Percentiles rank a stretch among this genome's conserved stretches.
Evolutionary conservation across 2,797 vertebrate species (phyloP).

Genomic region (Lithobates pipiens): DNA sequence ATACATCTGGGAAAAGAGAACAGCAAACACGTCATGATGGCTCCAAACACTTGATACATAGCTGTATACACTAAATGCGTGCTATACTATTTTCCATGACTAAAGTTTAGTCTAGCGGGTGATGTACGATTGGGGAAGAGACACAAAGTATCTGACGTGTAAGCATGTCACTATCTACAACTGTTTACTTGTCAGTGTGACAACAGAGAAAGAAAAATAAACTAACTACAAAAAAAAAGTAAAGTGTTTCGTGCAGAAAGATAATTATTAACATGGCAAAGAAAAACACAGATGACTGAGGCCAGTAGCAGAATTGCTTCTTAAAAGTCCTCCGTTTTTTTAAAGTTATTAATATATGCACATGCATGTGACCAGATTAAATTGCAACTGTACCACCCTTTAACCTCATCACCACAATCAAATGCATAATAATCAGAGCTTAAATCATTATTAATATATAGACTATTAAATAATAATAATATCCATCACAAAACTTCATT

Average conservation of each 20-base stretch:
- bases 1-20: constrained; percentile 11
- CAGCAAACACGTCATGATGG: not conserved
- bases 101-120: constrained; percentile 7
- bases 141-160: constrained; percentile 9
- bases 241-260: not conserved
- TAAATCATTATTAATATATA: too few species aligned
- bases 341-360: too few species aligned
- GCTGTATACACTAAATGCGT: constrained; percentile 24
- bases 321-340: too few species aligned
- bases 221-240: not conserved
- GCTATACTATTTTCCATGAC: not conserved
- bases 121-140: constrained; percentile 1
- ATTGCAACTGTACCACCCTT: too few species aligned
- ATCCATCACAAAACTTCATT: too few species aligned
- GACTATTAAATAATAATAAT: too few species aligned
- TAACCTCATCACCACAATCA: too few species aligned
- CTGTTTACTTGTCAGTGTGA: not conserved
- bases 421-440: too few species aligned
- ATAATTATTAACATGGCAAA: too few species aligned
- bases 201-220: constrained; percentile 15
- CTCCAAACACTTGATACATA: constrained; percentile 2
- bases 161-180: constrained; percentile 8
- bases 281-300: too few species aligned
- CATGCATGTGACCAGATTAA: too few species aligned
- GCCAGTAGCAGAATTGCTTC: too few species aligned